These are phyloP conservation scores for Volucella zonaria DNA, from an alignment of 2,888 invertebrate species.

Conservation along the genomic window DNA sequence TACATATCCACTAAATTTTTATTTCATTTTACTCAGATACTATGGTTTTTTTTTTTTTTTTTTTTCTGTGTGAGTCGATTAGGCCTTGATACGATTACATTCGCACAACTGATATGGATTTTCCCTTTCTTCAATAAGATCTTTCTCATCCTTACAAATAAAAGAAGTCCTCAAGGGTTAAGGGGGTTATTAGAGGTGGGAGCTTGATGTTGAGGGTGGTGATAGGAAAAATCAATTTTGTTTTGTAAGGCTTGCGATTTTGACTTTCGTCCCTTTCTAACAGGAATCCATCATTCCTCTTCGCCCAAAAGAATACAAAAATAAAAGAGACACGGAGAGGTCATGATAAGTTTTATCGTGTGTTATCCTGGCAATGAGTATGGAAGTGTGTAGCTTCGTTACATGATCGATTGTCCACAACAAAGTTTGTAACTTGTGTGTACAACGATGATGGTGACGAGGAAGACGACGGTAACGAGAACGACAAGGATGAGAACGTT, in stretches of 20 bases:
- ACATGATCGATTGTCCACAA: slow-evolving; percentile 56
- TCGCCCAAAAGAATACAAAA: slow-evolving; percentile 6
- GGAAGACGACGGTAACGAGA: background rate
- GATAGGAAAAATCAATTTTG: slow-evolving; percentile 69
- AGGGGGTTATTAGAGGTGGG: no score
- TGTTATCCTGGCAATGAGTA: slow-evolving; percentile 39
- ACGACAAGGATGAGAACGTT: slow-evolving; percentile 12
- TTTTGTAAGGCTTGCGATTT: slow-evolving; percentile 66
- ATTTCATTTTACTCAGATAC: slow-evolving; percentile 60
- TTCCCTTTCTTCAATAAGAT: slow-evolving; percentile 11
- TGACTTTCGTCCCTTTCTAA: slow-evolving; percentile 50
- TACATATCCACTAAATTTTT: slow-evolving; percentile 49
- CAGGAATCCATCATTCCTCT: slow-evolving; percentile 50
- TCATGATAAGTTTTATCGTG: slow-evolving; percentile 50
- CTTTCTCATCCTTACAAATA: slow-evolving; percentile 19
- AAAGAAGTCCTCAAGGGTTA: slow-evolving; percentile 16
- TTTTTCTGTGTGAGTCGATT: slow-evolving; percentile 34
- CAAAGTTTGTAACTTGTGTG: slow-evolving; percentile 37
- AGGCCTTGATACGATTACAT: slow-evolving; percentile 67
- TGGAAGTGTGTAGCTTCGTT: slow-evolving; percentile 49
- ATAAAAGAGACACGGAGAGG: slow-evolving; percentile 3
- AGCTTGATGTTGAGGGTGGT: background rate
- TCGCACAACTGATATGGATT: slow-evolving; percentile 61
- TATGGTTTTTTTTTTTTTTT: slow-evolving; percentile 41
- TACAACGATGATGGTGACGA: slow-evolving; percentile 7